These are phyloP conservation scores for Piaya cayana DNA, from an alignment of 2,113 vertebrate species.

Conservation along the genomic window DNA sequence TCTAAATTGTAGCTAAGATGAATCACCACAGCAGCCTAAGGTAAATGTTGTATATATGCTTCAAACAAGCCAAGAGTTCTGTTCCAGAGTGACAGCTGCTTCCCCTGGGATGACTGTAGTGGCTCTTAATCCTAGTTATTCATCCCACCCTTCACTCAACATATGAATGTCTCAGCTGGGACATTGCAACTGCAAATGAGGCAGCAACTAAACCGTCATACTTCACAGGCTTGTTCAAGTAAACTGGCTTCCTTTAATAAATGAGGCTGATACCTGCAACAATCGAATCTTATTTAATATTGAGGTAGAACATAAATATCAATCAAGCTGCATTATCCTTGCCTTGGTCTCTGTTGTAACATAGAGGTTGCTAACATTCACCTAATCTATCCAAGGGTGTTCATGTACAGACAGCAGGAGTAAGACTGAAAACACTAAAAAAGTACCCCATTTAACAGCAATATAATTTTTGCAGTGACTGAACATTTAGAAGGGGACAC, in stretches of 20 bases:
- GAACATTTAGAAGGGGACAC: background rate
- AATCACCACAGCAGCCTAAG: constrained; percentile 10
- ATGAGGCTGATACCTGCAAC: background rate
- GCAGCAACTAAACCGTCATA: background rate
- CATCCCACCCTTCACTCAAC: background rate
- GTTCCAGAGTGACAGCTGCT: constrained; percentile 8
- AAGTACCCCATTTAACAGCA: background rate
- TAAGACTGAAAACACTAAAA: background rate
- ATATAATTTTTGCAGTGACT: background rate
- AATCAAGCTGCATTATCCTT: background rate
- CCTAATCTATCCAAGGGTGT: background rate
- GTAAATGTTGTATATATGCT: background rate
- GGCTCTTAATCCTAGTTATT: background rate
- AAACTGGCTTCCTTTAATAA: background rate
- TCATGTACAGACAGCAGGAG: background rate
- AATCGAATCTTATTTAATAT: background rate
- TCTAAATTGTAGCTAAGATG: constrained; percentile 27
- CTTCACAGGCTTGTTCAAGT: constrained; percentile 13
- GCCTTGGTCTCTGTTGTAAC: background rate
- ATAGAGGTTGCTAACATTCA: background rate
- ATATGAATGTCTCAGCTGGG: background rate
- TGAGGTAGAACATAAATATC: background rate
- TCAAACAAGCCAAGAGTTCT: background rate
- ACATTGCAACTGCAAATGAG: background rate
- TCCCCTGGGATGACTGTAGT: background rate